These are phyloP conservation scores for Oreonectes daqikongensis DNA, from an alignment of 2,797 vertebrate genomes.

Conservation along the genomic window DNA sequence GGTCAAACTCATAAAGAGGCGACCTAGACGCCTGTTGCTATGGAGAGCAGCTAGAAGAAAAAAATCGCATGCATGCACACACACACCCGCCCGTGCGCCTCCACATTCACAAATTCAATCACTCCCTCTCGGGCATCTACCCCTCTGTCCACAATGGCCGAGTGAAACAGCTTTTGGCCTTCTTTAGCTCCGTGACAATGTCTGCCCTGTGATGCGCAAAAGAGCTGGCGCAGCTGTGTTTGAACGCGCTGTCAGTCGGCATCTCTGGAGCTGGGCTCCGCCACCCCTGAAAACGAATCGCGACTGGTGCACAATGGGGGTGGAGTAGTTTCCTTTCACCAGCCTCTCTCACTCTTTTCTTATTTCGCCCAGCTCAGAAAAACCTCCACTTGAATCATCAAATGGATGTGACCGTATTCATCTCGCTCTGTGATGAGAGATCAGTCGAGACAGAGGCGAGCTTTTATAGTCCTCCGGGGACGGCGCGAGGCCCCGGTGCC, in stretches of 20 bases:
- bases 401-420: conserved; percentile 54
- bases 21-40: conserved; percentile 32
- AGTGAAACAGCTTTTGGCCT: conserved; percentile 34
- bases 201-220: conserved; percentile 47
- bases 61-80: neutral
- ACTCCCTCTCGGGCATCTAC: conserved; percentile 37
- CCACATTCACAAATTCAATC: conserved; percentile 47
- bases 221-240: conserved; percentile 20
- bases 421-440: conserved; percentile 49
- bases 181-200: conserved; percentile 50
- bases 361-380: conserved; percentile 23
- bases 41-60: neutral
- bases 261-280: conserved; percentile 12
- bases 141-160: conserved; percentile 34
- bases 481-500: conserved; percentile 44
- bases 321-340: conserved; percentile 44
- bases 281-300: conserved; percentile 10
- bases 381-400: conserved; percentile 35
- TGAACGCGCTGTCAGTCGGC: conserved; percentile 41
- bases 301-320: conserved; percentile 39
- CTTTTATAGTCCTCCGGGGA: conserved; percentile 48
- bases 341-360: neutral
- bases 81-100: neutral
- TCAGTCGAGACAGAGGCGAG: conserved; percentile 54
- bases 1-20: conserved; percentile 43